Evolutionary conservation across 2,113 vertebrate genomes (phyloP).

Genomic region (Phocoena sinus): DNA sequence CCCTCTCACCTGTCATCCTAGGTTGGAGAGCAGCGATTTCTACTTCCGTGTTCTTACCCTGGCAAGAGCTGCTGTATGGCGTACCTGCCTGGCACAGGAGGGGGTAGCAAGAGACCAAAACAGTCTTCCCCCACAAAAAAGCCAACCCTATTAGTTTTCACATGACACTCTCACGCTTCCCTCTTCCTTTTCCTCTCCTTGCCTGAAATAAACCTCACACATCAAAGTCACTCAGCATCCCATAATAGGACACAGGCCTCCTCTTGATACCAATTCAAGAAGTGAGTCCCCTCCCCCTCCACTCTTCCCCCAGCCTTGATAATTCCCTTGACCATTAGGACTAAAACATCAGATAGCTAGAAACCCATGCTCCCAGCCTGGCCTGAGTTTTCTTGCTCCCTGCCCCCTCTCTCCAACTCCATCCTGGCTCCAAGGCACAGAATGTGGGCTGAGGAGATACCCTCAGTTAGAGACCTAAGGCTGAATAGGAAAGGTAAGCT

Average conservation of each 20-base stretch:
- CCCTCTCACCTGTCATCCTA: neutral
- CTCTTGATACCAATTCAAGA: neutral
- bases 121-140: neutral
- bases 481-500: neutral
- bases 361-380: neutral
- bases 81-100: neutral
- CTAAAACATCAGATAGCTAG: neutral
- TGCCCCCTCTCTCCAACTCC: accelerated
- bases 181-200: neutral
- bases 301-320: neutral
- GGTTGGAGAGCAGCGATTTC: neutral
- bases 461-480: neutral
- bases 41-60: neutral
- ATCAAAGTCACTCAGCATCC: neutral
- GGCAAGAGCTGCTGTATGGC: neutral
- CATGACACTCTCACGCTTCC: neutral
- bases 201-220: neutral
- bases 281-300: neutral
- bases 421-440: neutral
- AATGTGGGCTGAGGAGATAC: neutral
- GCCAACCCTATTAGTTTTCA: neutral
- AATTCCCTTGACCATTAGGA: neutral
- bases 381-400: neutral
- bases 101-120: neutral
- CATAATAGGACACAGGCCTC: neutral